A percentile compares a stretch with the other conserved stretches of the same genome.
These are phyloP conservation scores for Alentia gelatinosa DNA, from an alignment of 2,888 invertebrate genomes.

Conservation along the genomic window DNA sequence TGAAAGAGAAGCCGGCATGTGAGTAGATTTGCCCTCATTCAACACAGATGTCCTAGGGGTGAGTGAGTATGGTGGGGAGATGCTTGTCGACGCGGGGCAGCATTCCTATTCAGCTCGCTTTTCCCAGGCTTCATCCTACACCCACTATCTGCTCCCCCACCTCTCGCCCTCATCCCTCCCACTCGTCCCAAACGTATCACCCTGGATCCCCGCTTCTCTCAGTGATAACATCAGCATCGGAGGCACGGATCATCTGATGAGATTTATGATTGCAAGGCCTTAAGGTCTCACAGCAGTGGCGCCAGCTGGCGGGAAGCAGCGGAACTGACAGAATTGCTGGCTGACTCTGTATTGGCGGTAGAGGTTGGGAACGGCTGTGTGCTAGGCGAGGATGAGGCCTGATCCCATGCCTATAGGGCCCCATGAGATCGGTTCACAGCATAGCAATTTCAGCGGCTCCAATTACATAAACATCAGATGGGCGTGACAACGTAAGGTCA, in stretches of 20 bases:
- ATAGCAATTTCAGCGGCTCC: background rate
- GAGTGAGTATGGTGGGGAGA: too few species aligned
- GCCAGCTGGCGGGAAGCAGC: background rate
- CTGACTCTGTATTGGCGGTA: background rate
- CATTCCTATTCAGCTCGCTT: background rate
- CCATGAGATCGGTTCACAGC: background rate
- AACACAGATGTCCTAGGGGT: background rate
- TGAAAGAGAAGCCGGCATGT: background rate
- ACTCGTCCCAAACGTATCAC: too few species aligned
- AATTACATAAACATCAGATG: constrained; percentile 16
- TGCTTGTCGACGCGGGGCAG: too few species aligned
- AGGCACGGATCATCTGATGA: background rate
- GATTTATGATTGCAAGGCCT: background rate
- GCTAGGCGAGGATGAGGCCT: background rate
- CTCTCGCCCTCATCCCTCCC: background rate
- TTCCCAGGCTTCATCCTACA: background rate
- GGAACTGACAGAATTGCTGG: constrained; percentile 8
- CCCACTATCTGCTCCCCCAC: background rate
- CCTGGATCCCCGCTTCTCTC: background rate
- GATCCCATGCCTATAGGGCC: background rate
- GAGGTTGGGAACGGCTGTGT: too few species aligned
- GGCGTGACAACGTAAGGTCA: background rate
- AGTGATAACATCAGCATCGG: background rate
- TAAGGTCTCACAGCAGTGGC: background rate
- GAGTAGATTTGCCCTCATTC: background rate